A percentile compares a stretch with the other conserved stretches of the same genome.
Conservation (phyloP, 1,140 invertebrate species). For the Aricia agestis region DNA sequence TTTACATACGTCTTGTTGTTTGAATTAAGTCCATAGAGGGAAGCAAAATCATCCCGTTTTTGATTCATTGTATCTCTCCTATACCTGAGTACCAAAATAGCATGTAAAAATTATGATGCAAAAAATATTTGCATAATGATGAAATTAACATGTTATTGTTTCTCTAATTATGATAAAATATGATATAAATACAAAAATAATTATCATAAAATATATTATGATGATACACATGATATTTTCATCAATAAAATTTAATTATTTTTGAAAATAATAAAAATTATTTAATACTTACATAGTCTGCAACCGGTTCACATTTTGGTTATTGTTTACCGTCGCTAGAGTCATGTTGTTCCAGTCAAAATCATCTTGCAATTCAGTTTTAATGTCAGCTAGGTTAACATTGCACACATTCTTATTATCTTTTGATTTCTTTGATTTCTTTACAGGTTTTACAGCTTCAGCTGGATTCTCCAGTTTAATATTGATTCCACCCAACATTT, state of each 20-base stretch:
- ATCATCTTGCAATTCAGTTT: slow-evolving; percentile 71
- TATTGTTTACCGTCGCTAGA: slow-evolving; percentile 64
- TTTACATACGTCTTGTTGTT: slow-evolving; percentile 71
- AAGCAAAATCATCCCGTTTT: slow-evolving; percentile 63
- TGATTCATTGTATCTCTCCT: slow-evolving; percentile 64
- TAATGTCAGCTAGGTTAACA: slow-evolving; percentile 63
- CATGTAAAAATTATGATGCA: slow-evolving; percentile 22
- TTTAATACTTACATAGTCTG: slow-evolving; percentile 54
- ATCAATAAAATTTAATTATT: background rate
- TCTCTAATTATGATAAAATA: slow-evolving; percentile 1
- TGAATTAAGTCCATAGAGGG: slow-evolving; percentile 61
- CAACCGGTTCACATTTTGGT: slow-evolving; percentile 53
- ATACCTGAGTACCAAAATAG: slow-evolving; percentile 62
- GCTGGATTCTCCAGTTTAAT: slow-evolving; percentile 57
- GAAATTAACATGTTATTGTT: slow-evolving; percentile 1
- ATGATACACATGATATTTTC: slow-evolving; percentile 2
- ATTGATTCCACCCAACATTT: slow-evolving; percentile 66
- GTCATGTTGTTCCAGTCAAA: slow-evolving; percentile 71
- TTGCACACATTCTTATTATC: slow-evolving; percentile 34
- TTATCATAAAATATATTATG: slow-evolving; percentile 22
- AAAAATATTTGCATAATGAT: background rate
- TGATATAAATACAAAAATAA: slow-evolving; percentile 16
- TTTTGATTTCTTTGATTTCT: slow-evolving; percentile 57
- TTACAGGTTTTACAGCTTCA: slow-evolving; percentile 34
- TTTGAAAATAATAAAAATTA: slow-evolving; percentile 3